These are phyloP conservation scores for Aurelia aurita DNA, from an alignment of 30 jellyfish, hydroid and myxozoan genomes.

Conservation along the genomic window DNA sequence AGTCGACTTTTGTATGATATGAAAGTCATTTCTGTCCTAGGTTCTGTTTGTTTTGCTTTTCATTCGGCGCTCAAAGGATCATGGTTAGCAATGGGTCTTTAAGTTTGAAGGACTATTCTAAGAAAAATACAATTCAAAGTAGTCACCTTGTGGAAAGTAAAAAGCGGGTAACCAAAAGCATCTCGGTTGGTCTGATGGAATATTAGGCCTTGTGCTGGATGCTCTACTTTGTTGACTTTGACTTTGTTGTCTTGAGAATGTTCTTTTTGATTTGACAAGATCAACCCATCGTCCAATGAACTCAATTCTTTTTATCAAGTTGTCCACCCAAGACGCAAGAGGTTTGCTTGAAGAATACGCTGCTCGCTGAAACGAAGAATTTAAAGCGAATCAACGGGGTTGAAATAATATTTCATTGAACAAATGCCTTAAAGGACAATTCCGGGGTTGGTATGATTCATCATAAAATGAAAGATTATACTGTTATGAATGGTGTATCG, in stretches of 20 bases:
- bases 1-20: too few species aligned
- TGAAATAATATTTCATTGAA: not conserved
- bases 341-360: conserved; percentile 67
- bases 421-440: too few species aligned
- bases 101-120: too few species aligned
- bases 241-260: conserved; percentile 44
- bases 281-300: conserved; percentile 75
- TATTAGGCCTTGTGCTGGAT: not conserved
- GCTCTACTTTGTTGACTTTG: conserved; percentile 13
- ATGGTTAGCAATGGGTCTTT: too few species aligned
- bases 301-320: conserved; percentile 51
- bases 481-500: too few species aligned
- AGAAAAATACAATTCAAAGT: too few species aligned
- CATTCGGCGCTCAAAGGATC: too few species aligned
- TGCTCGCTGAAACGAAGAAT: conserved; percentile 22
- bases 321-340: conserved; percentile 78
- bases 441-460: too few species aligned
- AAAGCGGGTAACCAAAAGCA: conserved; percentile 78
- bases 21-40: too few species aligned
- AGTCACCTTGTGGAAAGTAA: conserved; percentile 81
- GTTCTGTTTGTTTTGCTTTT: too few species aligned
- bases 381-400: not conserved
- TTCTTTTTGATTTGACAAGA: conserved; percentile 27
- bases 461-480: too few species aligned
- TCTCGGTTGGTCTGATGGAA: conserved; percentile 57